Evolutionary conservation across 1,140 invertebrate species (phyloP).

Genomic region (Anastatus disparis): DNA sequence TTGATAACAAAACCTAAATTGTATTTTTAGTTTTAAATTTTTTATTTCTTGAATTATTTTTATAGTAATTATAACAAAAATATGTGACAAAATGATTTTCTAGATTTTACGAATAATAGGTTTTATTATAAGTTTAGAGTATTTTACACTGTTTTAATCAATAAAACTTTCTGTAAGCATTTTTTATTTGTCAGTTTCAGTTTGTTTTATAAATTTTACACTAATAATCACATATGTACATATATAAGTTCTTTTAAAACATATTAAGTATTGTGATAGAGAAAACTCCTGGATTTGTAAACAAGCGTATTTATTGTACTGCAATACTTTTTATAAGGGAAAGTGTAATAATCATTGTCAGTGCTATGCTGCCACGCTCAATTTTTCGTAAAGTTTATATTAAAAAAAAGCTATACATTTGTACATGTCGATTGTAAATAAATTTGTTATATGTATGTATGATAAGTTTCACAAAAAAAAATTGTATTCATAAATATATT

Average conservation of each 20-base stretch:
- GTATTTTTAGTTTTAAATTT: too few species aligned
- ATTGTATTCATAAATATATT: slow-evolving; percentile 30
- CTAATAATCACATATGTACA: slow-evolving; percentile 9
- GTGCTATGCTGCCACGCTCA: slow-evolving; percentile 20
- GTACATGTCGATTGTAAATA: slow-evolving; percentile 29
- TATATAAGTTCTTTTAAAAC: slow-evolving; percentile 18
- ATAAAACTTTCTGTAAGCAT: background rate
- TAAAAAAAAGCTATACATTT: background rate
- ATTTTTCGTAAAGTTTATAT: slow-evolving; percentile 15
- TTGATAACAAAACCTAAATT: slow-evolving; percentile 15
- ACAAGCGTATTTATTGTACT: slow-evolving; percentile 2
- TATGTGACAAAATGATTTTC: too few species aligned
- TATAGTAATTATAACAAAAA: background rate
- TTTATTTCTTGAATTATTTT: too few species aligned
- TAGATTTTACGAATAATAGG: too few species aligned
- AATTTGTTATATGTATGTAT: slow-evolving; percentile 25
- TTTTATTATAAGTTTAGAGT: slow-evolving; percentile 4
- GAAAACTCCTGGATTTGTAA: background rate
- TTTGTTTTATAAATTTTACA: too few species aligned
- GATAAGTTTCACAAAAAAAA: slow-evolving; percentile 30
- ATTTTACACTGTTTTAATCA: slow-evolving; percentile 21
- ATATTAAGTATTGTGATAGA: slow-evolving; percentile 25
- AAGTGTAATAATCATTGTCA: slow-evolving; percentile 35
- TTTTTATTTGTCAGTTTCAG: too few species aligned
- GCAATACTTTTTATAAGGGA: slow-evolving; percentile 25